These are phyloP conservation scores for Nothura maculosa DNA, from an alignment of 2,797 vertebrate genomes.

Conservation along the genomic window DNA sequence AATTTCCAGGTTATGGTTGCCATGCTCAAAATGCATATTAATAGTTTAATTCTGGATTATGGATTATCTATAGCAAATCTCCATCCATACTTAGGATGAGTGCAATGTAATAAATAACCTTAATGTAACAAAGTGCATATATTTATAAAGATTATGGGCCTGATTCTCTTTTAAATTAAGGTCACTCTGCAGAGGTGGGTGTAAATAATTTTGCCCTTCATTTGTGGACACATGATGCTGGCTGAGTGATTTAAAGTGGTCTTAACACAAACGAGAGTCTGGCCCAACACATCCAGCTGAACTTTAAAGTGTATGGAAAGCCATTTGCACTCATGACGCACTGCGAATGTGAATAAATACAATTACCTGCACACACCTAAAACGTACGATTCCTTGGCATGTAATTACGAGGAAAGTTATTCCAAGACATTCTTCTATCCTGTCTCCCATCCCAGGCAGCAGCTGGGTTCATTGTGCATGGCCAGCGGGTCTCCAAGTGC, in stretches of 20 bases:
- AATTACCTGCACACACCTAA: not conserved
- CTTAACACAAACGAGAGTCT: not conserved
- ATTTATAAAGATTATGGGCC: constrained; percentile 76
- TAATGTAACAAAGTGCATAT: constrained; percentile 69
- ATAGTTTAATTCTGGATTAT: constrained; percentile 75
- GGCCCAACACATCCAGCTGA: not conserved
- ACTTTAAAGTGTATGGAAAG: not conserved
- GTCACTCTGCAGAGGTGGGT: constrained; percentile 41
- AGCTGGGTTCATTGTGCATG: not conserved
- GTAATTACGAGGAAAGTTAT: not conserved
- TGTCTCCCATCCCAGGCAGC: not conserved
- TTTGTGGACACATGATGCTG: constrained; percentile 6
- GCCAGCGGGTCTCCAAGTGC: not conserved
- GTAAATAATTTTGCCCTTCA: constrained; percentile 56
- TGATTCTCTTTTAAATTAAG: constrained; percentile 75
- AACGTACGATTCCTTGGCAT: not conserved
- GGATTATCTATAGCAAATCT: constrained; percentile 67
- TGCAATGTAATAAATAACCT: constrained; percentile 70
- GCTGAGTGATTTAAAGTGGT: not conserved
- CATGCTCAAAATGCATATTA: constrained; percentile 65
- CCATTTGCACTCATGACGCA: not conserved
- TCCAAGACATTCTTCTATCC: not conserved
- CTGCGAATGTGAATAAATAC: not conserved
- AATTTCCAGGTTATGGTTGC: constrained; percentile 69
- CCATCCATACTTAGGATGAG: constrained; percentile 42